A percentile compares a stretch with the other conserved stretches of the same genome.
These are phyloP conservation scores for Medauroidea extradentata DNA, from an alignment of 1,140 invertebrate genomes.

Conservation along the genomic window DNA sequence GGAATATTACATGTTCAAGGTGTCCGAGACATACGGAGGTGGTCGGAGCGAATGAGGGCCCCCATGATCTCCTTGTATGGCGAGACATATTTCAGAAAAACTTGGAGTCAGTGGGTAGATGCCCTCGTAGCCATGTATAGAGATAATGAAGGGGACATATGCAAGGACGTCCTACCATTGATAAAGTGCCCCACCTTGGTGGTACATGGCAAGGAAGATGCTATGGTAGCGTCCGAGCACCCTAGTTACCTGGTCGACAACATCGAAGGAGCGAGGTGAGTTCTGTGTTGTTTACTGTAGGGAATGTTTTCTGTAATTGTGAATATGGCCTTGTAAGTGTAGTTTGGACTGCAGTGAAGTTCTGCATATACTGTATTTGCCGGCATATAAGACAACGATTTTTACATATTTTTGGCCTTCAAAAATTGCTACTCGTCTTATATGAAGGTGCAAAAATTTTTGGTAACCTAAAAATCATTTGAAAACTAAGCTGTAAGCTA, in stretches of 20 bases:
- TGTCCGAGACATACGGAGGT: slow-evolving; percentile 63
- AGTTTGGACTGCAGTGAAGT: too few species aligned
- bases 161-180: slow-evolving; percentile 55
- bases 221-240: slow-evolving; percentile 68
- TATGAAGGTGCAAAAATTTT: too few species aligned
- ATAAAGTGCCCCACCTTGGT: slow-evolving; percentile 72
- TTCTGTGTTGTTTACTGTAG: too few species aligned
- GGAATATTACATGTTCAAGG: too few species aligned
- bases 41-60: slow-evolving; percentile 73
- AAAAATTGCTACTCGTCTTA: too few species aligned
- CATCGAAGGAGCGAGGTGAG: slow-evolving; percentile 60
- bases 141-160: slow-evolving; percentile 64
- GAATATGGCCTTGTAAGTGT: too few species aligned
- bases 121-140: slow-evolving; percentile 53
- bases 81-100: slow-evolving; percentile 60
- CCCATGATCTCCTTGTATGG: slow-evolving; percentile 73
- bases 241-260: slow-evolving; percentile 61
- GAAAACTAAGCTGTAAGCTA: too few species aligned
- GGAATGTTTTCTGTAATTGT: too few species aligned
- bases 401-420: too few species aligned
- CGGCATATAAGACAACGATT: too few species aligned
- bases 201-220: slow-evolving; percentile 77
- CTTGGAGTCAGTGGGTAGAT: slow-evolving; percentile 72
- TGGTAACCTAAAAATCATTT: too few species aligned
- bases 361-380: too few species aligned